phyloP scores from a whole-genome alignment of 2,797 vertebrate genomes.

The Enteromius afrohamiltoni region DNA sequence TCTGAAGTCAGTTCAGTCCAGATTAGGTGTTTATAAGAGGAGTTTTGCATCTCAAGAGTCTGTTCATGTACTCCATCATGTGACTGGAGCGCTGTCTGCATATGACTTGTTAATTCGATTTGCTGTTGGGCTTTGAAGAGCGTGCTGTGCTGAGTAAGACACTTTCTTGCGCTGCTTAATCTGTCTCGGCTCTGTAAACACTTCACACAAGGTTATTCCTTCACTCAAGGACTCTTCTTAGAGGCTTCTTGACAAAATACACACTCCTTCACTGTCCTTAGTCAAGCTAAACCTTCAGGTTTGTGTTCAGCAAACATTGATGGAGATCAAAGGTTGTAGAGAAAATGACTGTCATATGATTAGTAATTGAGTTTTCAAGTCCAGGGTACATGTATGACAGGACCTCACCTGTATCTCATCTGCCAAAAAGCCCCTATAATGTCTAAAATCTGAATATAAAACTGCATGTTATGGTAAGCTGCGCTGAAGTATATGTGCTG shows the following conservation, averaged over 20 bases:
- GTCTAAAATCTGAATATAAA: neutral
- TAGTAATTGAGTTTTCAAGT: neutral
- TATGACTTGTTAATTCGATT: slow-evolving; percentile 50
- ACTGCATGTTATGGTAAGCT: neutral
- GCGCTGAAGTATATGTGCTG: neutral
- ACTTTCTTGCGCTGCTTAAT: slow-evolving; percentile 14
- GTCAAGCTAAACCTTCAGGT: neutral
- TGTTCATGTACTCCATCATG: slow-evolving; percentile 30
- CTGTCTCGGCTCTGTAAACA: slow-evolving; percentile 38
- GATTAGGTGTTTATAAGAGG: slow-evolving; percentile 44
- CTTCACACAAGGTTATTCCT: slow-evolving; percentile 45
- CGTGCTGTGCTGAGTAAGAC: slow-evolving; percentile 28
- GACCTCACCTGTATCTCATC: neutral
- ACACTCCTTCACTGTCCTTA: neutral
- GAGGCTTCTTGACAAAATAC: slow-evolving; percentile 16
- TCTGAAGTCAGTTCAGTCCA: slow-evolving; percentile 55
- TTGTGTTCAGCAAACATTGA: neutral
- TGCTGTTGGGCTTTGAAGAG: slow-evolving; percentile 20
- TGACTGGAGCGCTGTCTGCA: slow-evolving; percentile 30
- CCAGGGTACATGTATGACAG: neutral
- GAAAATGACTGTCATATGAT: neutral
- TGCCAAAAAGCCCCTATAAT: neutral
- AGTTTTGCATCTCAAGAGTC: slow-evolving; percentile 17
- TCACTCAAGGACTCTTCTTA: slow-evolving; percentile 17
- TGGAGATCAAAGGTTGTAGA: slow-evolving; percentile 16